Conservation (phyloP, 2,113 vertebrate genomes). For the cattle (Bos taurus) region ARS-UCD2.0 NC_037348.1:3789001-3789500, state of each 20-base stretch:
- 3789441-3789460: not conserved
- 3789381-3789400: not conserved
- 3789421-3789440: not conserved
- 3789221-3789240: not conserved
- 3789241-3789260: not conserved
- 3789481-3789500: too few relatives aligned
- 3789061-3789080: not conserved
- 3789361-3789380: not conserved
- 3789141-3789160: not conserved
- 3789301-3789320: not conserved
- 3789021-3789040: not conserved
- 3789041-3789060: not conserved
- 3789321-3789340: not conserved
- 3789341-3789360: not conserved
- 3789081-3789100: not conserved
- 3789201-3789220: not conserved
- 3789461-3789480: not conserved
- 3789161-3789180: not conserved
- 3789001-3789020: not conserved
- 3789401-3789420: not conserved
- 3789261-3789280: not conserved
- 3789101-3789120: not conserved
- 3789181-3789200: not conserved
- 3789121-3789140: not conserved
- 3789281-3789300: not conserved